phyloP scores from a whole-genome alignment of 2,113 vertebrate genomes.

The Carassius gibelio region DNA sequence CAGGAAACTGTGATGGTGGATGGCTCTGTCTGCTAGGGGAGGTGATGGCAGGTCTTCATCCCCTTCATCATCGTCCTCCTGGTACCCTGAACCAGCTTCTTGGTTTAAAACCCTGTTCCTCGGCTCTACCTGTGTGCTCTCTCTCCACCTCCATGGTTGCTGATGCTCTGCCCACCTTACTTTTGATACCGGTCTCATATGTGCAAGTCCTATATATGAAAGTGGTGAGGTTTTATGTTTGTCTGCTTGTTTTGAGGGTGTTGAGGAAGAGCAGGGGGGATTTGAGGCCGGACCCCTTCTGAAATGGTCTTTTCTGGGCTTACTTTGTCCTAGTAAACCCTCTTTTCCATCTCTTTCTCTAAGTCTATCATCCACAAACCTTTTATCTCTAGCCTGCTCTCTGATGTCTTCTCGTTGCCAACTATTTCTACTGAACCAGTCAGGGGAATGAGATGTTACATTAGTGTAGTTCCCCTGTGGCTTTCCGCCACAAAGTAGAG shows the following conservation, averaged over 20 bases:
- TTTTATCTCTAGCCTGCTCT: slow-evolving; percentile 57
- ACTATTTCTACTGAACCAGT: slow-evolving; percentile 82
- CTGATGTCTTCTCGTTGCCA: slow-evolving; percentile 67
- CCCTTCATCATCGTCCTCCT: slow-evolving; percentile 53
- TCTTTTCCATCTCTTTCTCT: slow-evolving; percentile 40
- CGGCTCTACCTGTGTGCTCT: not conserved
- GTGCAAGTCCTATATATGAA: slow-evolving; percentile 68
- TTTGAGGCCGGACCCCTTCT: slow-evolving; percentile 26
- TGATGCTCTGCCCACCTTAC: slow-evolving; percentile 49
- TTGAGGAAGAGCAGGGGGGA: slow-evolving; percentile 25
- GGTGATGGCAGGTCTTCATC: slow-evolving; percentile 60
- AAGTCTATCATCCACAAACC: slow-evolving; percentile 58
- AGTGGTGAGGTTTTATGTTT: slow-evolving; percentile 66
- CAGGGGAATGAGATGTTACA: slow-evolving; percentile 81
- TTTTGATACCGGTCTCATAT: slow-evolving; percentile 55
- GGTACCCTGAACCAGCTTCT: slow-evolving; percentile 56
- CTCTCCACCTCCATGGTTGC: slow-evolving; percentile 34
- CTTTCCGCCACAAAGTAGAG: slow-evolving; percentile 79
- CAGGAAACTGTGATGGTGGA: slow-evolving; percentile 50
- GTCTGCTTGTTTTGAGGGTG: slow-evolving; percentile 30
- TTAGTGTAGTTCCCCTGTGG: slow-evolving; percentile 75
- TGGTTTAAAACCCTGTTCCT: slow-evolving; percentile 54
- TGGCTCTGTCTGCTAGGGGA: slow-evolving; percentile 50
- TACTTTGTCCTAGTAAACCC: slow-evolving; percentile 38
- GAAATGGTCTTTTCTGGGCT: slow-evolving; percentile 28